Evolutionary conservation across 2,888 invertebrate species (phyloP), one percentile per base, ranked within the genome.

Genomic region (Scelioninae gen. 2): DNA sequence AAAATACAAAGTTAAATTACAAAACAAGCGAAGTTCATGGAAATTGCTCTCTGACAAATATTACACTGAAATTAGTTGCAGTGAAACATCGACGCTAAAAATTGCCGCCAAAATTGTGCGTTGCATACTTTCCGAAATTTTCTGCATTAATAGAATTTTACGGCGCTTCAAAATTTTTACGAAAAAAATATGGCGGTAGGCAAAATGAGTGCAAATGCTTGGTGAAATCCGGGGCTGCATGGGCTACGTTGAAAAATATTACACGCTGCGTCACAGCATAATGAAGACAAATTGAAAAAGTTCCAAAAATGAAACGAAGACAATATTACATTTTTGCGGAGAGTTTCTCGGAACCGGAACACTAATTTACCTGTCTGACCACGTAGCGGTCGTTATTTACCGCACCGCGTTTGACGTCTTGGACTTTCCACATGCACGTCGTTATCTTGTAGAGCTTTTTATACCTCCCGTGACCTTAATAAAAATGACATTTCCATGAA

Each of bases 381-480:
- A 70, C 70, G 70, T 70, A 70, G 37, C 50, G 63, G 37, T 31
- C 70, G 70, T 70, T 70, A 63, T 63, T 63, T 63, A 70, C 69
- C 48, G 55, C 45, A n/a, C 46, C 41, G 10, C 70, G 57, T 71
- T 71, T 58, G 63, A 71, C 64, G 33, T 64, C 63, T 69, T 55
- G 61, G 69, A 61, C 53, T 53, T 39, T 22, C 39, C 31, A 33
- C 60, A 45, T 46, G 58, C 41, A 28, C 25, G 37, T 57, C 70
- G 57, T 70, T 70, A 60, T 60, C 35, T 45, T 50, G 1, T 11
- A 46, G 6, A 18, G 11, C 64, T 57, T 58, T 58, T 58, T 57
- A 57, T 33, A 43, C 28, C 13, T n/a, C n/a, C 11, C 15, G 37
- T 13, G 28, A 11, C 41, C 50, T 39, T 61, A 61, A 64, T 64